A percentile compares a stretch with the other conserved stretches of the same genome.
Evolutionary conservation across 2,888 invertebrate genomes (phyloP).

Genomic region (Eretmocerus hayati): DNA sequence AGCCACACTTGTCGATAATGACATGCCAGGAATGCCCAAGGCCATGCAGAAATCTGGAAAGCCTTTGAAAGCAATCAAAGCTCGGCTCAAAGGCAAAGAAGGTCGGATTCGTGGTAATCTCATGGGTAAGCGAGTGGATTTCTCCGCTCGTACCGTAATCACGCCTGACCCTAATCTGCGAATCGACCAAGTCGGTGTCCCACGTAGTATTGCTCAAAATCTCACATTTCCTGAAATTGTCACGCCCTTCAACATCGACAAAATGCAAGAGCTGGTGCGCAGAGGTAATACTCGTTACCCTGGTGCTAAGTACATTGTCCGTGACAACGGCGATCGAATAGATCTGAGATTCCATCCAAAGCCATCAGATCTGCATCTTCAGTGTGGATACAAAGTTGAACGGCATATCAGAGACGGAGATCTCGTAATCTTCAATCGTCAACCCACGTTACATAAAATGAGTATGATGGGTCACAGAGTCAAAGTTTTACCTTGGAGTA

Average conservation of each 20-base stretch:
- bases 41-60: conserved; percentile 99
- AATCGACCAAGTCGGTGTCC: conserved; percentile 96
- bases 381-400: conserved; percentile 91
- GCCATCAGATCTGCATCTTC: conserved; percentile 90
- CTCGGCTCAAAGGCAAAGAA: conserved; percentile 95
- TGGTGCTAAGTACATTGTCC: conserved; percentile 97
- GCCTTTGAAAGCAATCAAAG: conserved; percentile 95
- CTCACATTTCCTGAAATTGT: conserved; percentile 98
- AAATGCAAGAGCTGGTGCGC: conserved; percentile 85
- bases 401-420: conserved; percentile 97
- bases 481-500: conserved; percentile 98
- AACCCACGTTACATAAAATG: conserved; percentile 99
- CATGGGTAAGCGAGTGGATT: conserved; percentile 99
- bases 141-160: conserved; percentile 97
- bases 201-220: conserved; percentile 96
- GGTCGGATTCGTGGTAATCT: conserved; percentile 97
- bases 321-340: conserved; percentile 97
- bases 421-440: conserved; percentile 97
- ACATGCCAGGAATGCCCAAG: conserved; percentile 95
- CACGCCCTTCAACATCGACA: conserved; percentile 98
- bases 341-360: conserved; percentile 98
- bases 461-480: conserved; percentile 99
- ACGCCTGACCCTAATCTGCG: conserved; percentile 92
- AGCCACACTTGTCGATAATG: conserved; percentile 96
- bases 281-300: conserved; percentile 98